Evolutionary conservation across 2,797 vertebrate genomes (phyloP), one percentile per base, ranked within the genome.

Genomic region (Iguana delicatissima): DNA sequence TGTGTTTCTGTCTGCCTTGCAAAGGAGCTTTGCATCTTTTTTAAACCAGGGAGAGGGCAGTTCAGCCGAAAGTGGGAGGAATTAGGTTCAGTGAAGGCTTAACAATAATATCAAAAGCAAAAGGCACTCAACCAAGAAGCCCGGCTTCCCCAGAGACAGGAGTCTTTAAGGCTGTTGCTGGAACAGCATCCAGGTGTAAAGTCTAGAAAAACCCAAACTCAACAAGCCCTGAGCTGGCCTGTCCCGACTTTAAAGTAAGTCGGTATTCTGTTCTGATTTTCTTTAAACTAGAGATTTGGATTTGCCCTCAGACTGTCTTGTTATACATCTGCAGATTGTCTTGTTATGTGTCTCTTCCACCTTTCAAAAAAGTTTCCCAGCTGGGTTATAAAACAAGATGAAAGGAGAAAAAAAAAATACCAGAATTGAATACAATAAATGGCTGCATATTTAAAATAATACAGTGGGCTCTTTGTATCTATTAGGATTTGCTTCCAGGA

Each of bases 101-200:
- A 72, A 87, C 42, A 0, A 24, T 24, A 90, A 62, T 89, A 91
- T 91, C 88, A 69, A 89, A 93, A 93, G 91, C 91, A 69, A 92
- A 64, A 0, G 64, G 79, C 67, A 85, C 89, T 83, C 84, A 82
- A 93, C 87, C 82, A 76, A 57, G 74, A 87, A 90, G 18, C 0
- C 0, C 55, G 73, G n/a, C 77, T 0, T 35, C 80, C 12, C 80
- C 0, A 13, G 38, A 55, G 85, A 18, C 26, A 5, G 22, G 26
- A 24, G 22, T 57, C 55, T 57, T 69, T 9, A 64, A 42, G 16
- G 1, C 38, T 18, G 74, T 64, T 14, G 29, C 22, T 88, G 29
- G 6, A 87, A 87, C 42, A 12, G 10, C 18, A 50, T 29, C 14
- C 29, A 64, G 59, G 57, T 46, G 16, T 79, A 22, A 24, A 80